Conservation (phyloP, 2,797 vertebrate species). For the Lacerta bilineata region DNA sequence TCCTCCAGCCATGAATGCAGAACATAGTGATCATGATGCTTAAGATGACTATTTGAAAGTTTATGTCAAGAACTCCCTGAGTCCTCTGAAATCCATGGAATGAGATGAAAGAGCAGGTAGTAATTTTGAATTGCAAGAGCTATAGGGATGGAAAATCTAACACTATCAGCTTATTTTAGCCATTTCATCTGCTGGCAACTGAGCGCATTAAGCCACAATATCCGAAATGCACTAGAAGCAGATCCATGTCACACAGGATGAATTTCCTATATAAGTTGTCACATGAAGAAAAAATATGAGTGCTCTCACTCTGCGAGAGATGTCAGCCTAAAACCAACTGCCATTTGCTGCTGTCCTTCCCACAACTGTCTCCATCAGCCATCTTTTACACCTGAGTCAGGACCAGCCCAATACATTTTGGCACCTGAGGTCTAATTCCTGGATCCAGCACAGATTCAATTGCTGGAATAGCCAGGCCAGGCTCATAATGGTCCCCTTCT, state of each 20-base stretch:
- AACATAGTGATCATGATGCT: no score
- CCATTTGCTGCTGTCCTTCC: no score
- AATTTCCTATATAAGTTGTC: neutral
- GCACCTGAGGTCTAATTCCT: no score
- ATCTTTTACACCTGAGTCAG: no score
- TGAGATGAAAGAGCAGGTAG: neutral
- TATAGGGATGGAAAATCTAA: neutral
- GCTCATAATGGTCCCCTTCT: no score
- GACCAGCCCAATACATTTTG: no score
- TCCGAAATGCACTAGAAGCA: neutral
- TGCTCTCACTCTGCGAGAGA: neutral
- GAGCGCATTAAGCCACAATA: neutral
- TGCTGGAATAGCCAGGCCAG: no score
- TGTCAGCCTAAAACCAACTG: no score
- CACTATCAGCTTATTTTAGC: neutral
- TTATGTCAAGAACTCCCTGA: neutral
- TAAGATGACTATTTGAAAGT: neutral
- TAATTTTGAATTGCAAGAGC: neutral
- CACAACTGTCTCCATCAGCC: no score
- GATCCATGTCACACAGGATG: neutral
- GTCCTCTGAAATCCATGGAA: neutral
- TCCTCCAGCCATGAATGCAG: no score
- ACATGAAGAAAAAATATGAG: neutral
- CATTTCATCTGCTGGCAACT: neutral
- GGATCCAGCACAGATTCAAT: no score